These are phyloP conservation scores for Malurus splendens DNA, from an alignment of 2,797 vertebrate species.

Conservation along the genomic window DNA sequence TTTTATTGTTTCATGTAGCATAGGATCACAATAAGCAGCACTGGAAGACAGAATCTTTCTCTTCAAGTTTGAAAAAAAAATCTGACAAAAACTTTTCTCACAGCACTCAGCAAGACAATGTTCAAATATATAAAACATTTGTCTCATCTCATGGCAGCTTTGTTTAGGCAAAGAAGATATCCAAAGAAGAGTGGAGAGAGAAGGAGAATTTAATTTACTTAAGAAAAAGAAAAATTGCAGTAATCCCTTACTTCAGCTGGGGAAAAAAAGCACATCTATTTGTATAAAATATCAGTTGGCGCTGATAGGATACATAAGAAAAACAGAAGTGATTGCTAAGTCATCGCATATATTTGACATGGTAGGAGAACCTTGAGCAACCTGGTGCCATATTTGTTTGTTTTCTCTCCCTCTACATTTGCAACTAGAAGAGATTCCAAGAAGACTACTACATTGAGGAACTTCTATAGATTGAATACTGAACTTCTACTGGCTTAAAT, in stretches of 20 bases:
- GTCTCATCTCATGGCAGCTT: background rate
- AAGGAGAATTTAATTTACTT: background rate
- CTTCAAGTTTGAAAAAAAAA: background rate
- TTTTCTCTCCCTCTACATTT: background rate
- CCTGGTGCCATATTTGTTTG: background rate
- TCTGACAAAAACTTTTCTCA: background rate
- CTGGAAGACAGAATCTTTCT: background rate
- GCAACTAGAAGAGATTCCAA: background rate
- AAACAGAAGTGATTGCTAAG: background rate
- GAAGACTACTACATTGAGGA: background rate
- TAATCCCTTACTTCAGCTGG: background rate
- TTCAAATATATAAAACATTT: background rate
- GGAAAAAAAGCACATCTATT: background rate
- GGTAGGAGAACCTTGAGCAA: background rate
- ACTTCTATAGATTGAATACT: background rate
- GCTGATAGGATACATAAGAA: background rate
- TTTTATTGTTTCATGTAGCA: background rate
- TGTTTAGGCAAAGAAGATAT: background rate
- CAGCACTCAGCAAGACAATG: fast-evolving
- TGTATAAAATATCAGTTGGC: background rate
- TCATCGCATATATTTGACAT: background rate
- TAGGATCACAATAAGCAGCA: background rate
- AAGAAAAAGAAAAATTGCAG: background rate
- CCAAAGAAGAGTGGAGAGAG: background rate
- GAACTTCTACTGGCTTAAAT: background rate